A percentile compares a stretch with the other conserved stretches of the same genome.
Evolutionary conservation across 2,888 invertebrate genomes (phyloP).

Genomic region (Ophion ellenae): DNA sequence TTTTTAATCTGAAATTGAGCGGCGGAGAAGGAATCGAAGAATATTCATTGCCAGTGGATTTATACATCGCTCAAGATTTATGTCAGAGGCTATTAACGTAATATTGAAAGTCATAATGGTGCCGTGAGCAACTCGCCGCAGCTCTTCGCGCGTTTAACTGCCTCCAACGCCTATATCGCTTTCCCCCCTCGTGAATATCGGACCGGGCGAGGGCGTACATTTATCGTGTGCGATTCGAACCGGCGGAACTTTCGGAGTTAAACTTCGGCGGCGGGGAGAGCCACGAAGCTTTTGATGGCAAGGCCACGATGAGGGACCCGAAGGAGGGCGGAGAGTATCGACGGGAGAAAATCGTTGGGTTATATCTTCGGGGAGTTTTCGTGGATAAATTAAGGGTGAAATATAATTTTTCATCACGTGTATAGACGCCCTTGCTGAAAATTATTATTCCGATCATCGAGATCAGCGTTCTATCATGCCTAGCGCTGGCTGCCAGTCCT

Average conservation of each 20-base stretch:
- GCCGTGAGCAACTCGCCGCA: constrained; percentile 17
- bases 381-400: constrained; percentile 20
- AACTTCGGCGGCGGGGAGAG: constrained; percentile 34
- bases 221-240: constrained; percentile 59
- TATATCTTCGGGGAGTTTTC: constrained; percentile 31
- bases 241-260: constrained; percentile 46
- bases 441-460: neutral
- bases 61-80: constrained; percentile 61
- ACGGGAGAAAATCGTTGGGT: constrained; percentile 33
- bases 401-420: constrained; percentile 26
- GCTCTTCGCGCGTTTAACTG: constrained; percentile 48
- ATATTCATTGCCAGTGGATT: constrained; percentile 42
- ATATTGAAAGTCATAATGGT: constrained; percentile 65
- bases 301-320: constrained; percentile 15
- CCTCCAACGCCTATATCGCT: constrained; percentile 28
- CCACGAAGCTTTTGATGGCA: constrained; percentile 22
- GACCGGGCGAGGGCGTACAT: constrained; percentile 28
- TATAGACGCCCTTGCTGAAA: neutral
- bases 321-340: constrained; percentile 21
- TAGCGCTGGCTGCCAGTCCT: neutral
- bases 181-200: constrained; percentile 8
- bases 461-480: neutral
- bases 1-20: constrained; percentile 25
- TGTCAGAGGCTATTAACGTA: constrained; percentile 62
- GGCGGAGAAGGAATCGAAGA: constrained; percentile 13